Conservation (phyloP, 2,888 invertebrate genomes). For the Apantesis nais region DNA sequence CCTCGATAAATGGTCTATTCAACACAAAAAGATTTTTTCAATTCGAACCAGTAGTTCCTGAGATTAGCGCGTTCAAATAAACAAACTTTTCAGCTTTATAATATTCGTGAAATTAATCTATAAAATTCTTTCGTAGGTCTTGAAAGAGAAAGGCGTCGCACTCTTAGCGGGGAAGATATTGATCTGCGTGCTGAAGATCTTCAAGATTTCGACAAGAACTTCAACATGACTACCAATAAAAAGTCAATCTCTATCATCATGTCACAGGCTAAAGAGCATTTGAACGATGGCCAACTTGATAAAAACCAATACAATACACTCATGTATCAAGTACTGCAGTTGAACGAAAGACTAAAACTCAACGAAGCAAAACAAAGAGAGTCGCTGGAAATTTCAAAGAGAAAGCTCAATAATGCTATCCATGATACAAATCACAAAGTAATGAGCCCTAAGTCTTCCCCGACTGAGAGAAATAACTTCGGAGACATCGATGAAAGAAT, state of each 20-base stretch:
- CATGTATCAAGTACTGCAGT: conserved; percentile 91
- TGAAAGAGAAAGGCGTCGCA: conserved; percentile 82
- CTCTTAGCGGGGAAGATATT: conserved; percentile 79
- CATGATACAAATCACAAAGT: conserved; percentile 76
- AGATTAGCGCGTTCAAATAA: not conserved
- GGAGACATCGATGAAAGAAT: conserved; percentile 84
- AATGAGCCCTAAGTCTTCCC: conserved; percentile 77
- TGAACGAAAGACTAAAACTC: conserved; percentile 91
- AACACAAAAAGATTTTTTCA: not conserved
- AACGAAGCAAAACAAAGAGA: conserved; percentile 91
- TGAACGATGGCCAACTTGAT: conserved; percentile 90
- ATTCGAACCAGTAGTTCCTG: not conserved
- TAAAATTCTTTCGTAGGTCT: conserved; percentile 57
- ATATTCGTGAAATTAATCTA: not conserved
- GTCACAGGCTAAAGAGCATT: conserved; percentile 92
- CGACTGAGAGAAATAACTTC: conserved; percentile 68
- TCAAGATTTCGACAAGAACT: conserved; percentile 81
- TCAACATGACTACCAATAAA: conserved; percentile 62
- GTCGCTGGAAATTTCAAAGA: conserved; percentile 84
- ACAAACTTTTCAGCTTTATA: not conserved
- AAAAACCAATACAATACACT: conserved; percentile 91
- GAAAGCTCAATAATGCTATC: conserved; percentile 72
- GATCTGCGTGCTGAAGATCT: conserved; percentile 82
- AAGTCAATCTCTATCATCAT: conserved; percentile 91
- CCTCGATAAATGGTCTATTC: too few relatives aligned